Conservation (phyloP, 2,888 invertebrate genomes). For the Malachius bipustulatus region DNA sequence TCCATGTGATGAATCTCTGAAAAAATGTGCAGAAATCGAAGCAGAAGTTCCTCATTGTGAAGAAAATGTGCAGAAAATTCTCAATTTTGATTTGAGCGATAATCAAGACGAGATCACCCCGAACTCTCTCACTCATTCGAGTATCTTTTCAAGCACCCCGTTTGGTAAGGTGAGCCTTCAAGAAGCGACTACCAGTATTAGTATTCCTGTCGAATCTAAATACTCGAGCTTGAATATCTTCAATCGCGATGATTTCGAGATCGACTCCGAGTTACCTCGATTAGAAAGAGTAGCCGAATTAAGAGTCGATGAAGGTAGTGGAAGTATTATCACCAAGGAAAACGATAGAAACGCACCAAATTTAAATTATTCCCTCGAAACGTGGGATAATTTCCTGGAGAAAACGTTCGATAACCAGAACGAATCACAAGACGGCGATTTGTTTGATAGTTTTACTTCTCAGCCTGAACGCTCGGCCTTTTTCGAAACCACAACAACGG, state of each 20-base stretch:
- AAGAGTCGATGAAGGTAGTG: neutral
- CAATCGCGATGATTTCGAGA: constrained; percentile 5
- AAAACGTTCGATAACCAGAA: constrained; percentile 30
- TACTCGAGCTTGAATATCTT: constrained; percentile 22
- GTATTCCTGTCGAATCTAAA: constrained; percentile 14
- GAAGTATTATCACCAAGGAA: neutral
- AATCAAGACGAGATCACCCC: constrained; percentile 28
- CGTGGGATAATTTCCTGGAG: constrained; percentile 37
- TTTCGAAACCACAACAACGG: too few species aligned
- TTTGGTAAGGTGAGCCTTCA: constrained; percentile 19
- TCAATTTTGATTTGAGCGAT: constrained; percentile 28
- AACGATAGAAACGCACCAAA: constrained; percentile 13
- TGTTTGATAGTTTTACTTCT: constrained; percentile 29
- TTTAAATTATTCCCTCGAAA: constrained; percentile 35
- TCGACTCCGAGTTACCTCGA: neutral
- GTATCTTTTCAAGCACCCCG: constrained; percentile 26
- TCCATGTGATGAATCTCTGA: constrained; percentile 10
- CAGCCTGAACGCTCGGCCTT: constrained; percentile 32
- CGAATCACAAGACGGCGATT: constrained; percentile 21
- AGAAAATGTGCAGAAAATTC: constrained; percentile 12
- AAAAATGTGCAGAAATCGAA: neutral
- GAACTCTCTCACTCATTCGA: constrained; percentile 28
- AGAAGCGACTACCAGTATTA: constrained; percentile 10
- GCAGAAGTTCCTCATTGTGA: constrained; percentile 15
- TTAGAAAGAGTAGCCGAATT: neutral